Evolutionary conservation across 1,140 invertebrate genomes (phyloP), one percentile per base, ranked within the genome.

Genomic region (Drosophila ananassae): DNA sequence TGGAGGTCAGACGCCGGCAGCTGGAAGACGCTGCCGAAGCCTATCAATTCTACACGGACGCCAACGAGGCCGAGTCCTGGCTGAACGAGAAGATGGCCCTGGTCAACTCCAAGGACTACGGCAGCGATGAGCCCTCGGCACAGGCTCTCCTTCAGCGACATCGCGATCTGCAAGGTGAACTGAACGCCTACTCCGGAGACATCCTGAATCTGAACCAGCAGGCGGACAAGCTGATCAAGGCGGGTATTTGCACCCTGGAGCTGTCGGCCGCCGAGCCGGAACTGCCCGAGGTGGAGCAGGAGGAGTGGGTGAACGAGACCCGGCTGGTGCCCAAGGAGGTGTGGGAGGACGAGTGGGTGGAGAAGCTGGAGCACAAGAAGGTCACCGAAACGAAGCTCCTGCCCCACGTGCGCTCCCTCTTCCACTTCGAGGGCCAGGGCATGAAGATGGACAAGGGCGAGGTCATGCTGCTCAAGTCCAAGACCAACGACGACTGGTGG

Each of bases 401-500:
- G 8, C 97, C 98, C 0, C 98, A 99, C 91, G 93, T 94, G 17
- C 81, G 78, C 72, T 95, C 96, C 47, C 92, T 98, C 22, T 99
- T 99, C 92, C 94, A 96, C 2, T 99, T 98, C 93, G 95, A 94
- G 73, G 98, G 98, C 0, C 97, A 99, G 89, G 98, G 97, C n/a
- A 97, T 99, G 93, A 94, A 95, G 22, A 97, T 99, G 94, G 93
- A 93, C 3, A 99, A 99, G 93, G 97, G 97, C 60, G 98, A 98
- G 92, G 78, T 91, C 2, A 97, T 99, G 96, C 96, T 98, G 80
- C 93, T 99, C 2, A 93, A 99, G 48, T 97, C 96, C 81, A 98
- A 98, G 93, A 99, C 97, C 1, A 99, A 99, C 92, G 94, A 95
- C 1, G 99, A 99, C 92, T 99, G 99, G 98, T 99, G 99, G 99